Percentiles rank a stretch among this genome's conserved stretches.
These are phyloP conservation scores for Cetoscarus ocellatus DNA, from an alignment of 2,797 vertebrate species.

Conservation along the genomic window DNA sequence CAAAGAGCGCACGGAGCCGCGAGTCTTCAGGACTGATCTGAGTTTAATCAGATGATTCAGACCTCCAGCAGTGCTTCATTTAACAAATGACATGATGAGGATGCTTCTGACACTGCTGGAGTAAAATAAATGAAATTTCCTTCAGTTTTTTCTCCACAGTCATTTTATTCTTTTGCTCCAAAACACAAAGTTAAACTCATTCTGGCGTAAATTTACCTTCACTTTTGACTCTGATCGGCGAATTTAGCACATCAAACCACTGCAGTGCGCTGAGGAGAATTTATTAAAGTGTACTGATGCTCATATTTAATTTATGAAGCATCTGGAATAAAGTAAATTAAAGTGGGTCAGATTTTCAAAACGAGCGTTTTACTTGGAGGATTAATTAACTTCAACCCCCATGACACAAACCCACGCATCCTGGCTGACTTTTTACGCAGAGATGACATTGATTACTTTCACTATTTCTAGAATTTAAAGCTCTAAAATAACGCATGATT, in stretches of 20 bases:
- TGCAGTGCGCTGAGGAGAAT: not conserved
- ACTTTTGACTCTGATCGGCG: too few relatives aligned
- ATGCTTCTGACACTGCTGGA: too few relatives aligned
- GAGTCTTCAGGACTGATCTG: not conserved
- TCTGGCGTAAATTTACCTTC: too few relatives aligned
- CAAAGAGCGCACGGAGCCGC: conserved; percentile 13
- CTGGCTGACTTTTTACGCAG: not conserved
- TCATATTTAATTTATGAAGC: conserved; percentile 25
- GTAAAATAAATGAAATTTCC: too few relatives aligned
- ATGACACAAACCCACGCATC: not conserved
- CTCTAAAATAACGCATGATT: not conserved
- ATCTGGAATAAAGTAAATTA: conserved; percentile 2
- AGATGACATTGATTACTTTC: not conserved
- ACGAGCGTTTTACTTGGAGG: too few relatives aligned
- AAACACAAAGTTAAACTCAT: too few relatives aligned
- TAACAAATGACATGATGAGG: too few relatives aligned
- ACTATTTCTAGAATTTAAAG: not conserved
- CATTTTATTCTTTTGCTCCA: too few relatives aligned
- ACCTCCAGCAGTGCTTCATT: too few relatives aligned
- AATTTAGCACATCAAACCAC: too few relatives aligned
- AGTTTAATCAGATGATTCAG: too few relatives aligned
- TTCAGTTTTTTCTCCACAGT: too few relatives aligned
- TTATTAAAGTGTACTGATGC: not conserved
- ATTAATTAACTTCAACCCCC: conserved; percentile 1
- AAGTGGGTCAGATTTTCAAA: not conserved